These are phyloP conservation scores for Tridacna crocea DNA, from an alignment of 2,888 invertebrate genomes.

Conservation along the genomic window DNA sequence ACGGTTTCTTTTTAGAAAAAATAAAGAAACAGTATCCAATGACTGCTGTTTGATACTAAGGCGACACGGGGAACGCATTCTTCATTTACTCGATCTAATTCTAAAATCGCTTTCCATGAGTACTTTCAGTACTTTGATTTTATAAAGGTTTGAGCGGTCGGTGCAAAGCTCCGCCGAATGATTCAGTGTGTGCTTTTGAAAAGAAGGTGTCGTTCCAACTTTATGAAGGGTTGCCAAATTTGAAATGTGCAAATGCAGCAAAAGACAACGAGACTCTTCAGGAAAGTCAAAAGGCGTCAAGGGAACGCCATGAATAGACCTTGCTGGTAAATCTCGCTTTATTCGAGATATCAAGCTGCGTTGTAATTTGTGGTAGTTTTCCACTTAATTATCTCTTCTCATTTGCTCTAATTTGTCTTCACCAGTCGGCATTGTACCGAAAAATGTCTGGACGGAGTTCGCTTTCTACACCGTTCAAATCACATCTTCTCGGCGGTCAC, in stretches of 20 bases:
- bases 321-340: constrained; percentile 51
- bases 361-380: constrained; percentile 63
- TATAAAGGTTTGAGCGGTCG: no score
- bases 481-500: constrained; percentile 30
- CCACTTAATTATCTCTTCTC: constrained; percentile 65
- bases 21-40: no score
- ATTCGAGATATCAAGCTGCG: constrained; percentile 50
- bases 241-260: constrained; percentile 5
- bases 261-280: constrained; percentile 35
- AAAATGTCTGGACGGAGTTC: constrained; percentile 39
- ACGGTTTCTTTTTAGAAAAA: no score
- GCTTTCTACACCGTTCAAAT: constrained; percentile 36
- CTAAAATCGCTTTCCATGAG: no score
- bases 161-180: no score
- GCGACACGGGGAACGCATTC: no score
- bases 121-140: no score
- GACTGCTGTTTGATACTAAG: no score
- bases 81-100: no score
- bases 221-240: no score
- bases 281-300: constrained; percentile 61
- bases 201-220: no score
- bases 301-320: constrained; percentile 43
- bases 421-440: constrained; percentile 49
- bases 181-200: no score
- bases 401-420: constrained; percentile 64